phyloP scores from a whole-genome alignment of 35 echinoderm and acorn worm species.

The Chiridota heheva region DNA sequence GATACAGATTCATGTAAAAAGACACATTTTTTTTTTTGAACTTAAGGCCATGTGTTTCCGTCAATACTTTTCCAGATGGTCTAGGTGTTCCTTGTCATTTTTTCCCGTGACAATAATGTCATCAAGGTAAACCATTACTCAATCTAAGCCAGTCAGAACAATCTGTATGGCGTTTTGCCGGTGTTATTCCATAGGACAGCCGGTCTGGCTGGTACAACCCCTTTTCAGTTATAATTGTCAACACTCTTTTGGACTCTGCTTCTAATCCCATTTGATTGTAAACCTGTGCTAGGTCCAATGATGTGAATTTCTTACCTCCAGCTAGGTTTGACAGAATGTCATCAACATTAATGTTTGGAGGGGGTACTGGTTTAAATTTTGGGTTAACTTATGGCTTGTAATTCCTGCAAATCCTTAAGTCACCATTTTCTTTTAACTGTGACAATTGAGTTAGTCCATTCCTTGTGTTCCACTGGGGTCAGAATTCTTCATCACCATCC shows the following conservation, averaged over 20 bases:
- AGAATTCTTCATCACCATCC: not conserved
- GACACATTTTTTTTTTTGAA: slow-evolving; percentile 22
- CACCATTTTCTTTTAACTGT: slow-evolving; percentile 21
- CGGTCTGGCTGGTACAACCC: slow-evolving; percentile 33
- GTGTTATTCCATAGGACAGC: slow-evolving; percentile 28
- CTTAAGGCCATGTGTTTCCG: not conserved
- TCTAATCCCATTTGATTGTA: slow-evolving; percentile 55
- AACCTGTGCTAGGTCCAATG: slow-evolving; percentile 40
- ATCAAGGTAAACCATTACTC: slow-evolving; percentile 49
- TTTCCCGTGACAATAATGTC: slow-evolving; percentile 48
- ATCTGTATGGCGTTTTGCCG: slow-evolving; percentile 42
- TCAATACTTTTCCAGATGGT: not conserved
- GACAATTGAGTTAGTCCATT: slow-evolving; percentile 10
- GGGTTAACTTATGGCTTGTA: slow-evolving; percentile 29
- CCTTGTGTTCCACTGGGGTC: not conserved
- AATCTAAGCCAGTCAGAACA: slow-evolving; percentile 7
- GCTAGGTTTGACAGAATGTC: slow-evolving; percentile 27
- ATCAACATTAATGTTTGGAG: slow-evolving; percentile 23
- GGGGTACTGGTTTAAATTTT: slow-evolving; percentile 13
- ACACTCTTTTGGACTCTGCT: slow-evolving; percentile 38
- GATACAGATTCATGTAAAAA: slow-evolving; percentile 34
- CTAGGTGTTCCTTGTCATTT: slow-evolving; percentile 30
- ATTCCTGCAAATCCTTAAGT: slow-evolving; percentile 7
- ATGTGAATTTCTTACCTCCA: slow-evolving; percentile 32
- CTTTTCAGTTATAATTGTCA: slow-evolving; percentile 49